Conservation (phyloP, 2,888 invertebrate genomes). For the Torymus aiolomorphi region DNA sequence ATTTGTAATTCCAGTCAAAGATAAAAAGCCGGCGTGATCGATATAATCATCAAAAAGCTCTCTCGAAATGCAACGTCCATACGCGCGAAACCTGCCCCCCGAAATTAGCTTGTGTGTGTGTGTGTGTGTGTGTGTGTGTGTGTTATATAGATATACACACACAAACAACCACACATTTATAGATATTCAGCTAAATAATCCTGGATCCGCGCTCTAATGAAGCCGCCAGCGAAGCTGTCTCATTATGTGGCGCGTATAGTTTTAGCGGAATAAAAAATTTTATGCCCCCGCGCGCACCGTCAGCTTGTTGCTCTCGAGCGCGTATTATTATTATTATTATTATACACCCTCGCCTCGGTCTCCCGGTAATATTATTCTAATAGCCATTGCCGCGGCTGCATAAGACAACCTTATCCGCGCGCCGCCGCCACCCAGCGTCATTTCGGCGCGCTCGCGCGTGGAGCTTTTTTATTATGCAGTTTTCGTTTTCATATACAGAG, state of each 20-base stretch:
- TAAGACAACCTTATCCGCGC: slow-evolving; percentile 59
- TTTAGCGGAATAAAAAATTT: slow-evolving; percentile 49
- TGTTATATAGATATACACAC: too few relatives aligned
- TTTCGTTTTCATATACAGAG: slow-evolving; percentile 46
- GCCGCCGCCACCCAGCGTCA: slow-evolving; percentile 11
- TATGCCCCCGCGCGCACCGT: slow-evolving; percentile 30
- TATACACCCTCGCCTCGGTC: neutral
- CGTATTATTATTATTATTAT: slow-evolving; percentile 8
- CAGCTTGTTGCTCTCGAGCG: slow-evolving; percentile 37
- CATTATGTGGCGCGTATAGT: slow-evolving; percentile 38
- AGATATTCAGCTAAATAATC: too few relatives aligned
- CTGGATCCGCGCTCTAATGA: slow-evolving; percentile 38
- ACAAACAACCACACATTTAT: too few relatives aligned
- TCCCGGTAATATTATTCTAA: slow-evolving; percentile 59
- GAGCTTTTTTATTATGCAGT: slow-evolving; percentile 46
- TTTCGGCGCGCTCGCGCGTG: slow-evolving; percentile 14
- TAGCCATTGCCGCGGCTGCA: slow-evolving; percentile 59
- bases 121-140: too few relatives aligned
- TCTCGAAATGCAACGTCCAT: too few relatives aligned
- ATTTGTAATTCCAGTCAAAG: too few relatives aligned
- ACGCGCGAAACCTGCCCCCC: too few relatives aligned
- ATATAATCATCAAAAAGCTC: too few relatives aligned
- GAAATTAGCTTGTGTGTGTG: too few relatives aligned
- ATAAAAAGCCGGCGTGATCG: too few relatives aligned
- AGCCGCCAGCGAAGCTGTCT: slow-evolving; percentile 36